Base-by-base conservation (phyloP, 2,113 vertebrate species). In the Sapajus apella region DNA sequence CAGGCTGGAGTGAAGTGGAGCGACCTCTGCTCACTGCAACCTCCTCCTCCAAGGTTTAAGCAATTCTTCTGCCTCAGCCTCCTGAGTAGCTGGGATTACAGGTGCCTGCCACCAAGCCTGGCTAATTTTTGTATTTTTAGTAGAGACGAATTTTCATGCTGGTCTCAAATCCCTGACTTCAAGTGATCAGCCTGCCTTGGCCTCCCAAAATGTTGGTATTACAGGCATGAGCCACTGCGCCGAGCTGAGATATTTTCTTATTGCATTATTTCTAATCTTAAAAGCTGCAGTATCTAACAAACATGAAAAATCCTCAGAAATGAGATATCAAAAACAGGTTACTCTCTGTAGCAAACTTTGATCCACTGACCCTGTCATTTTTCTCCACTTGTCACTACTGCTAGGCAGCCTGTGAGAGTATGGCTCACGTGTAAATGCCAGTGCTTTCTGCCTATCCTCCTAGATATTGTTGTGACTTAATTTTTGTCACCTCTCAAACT, bases 401-500 rank as follows among this genome's bases (percentile, higher is more conserved):
- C 14, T 30, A 52, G 20, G 64, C 18, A 47, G 40, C 17, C 32
- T 30, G 20, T 86, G 9, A 66, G 32, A 40, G 14, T 86, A 55
- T 25, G 35, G 32, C 47, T 90, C 72, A 75, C 75, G 56, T 87
- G 73, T 95, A 96, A 94, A 94, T 64, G 87, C 40, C 66, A 93
- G 73, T 6, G 68, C 37, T 84, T 84, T 72, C 47, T n/a, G 27
- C 16, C 32, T 92, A 70, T 75, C 52, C 30, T 94, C 64, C 35
- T 76, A 56, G 58, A 37, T 40, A 96, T 20, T 94, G 52, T 20
- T 93, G 43, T 92, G 45, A 93, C 35, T 64, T 84, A 88, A 79
- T 88, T 95, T 91, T 91, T 97, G 55, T 95, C 61, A 93, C 47
- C 50, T 89, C 96, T 95, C 58, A 79, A 76, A 93, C 73, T 97